Base-by-base conservation (phyloP, 2,797 vertebrate genomes). In the Eospalax fontanierii region DNA sequence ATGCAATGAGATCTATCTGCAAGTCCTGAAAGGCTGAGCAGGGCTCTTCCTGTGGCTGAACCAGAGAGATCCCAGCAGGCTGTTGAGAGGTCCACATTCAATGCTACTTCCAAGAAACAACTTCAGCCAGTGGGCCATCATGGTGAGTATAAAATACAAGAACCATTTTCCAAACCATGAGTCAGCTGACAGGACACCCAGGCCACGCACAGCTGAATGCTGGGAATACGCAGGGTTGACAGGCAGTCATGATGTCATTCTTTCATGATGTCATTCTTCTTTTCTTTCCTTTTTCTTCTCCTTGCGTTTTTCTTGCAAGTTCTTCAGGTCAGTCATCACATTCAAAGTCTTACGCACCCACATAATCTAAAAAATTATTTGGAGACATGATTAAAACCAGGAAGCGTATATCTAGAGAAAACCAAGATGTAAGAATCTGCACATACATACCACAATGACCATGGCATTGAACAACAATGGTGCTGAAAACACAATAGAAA, bases 311-410 rank as follows among this genome's bases (percentile, higher is more conserved):
- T 99, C 98, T 85, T 99, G 99, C 54, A 99, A 81, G 0, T 88
- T 98, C 98, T 99, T 99, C 90, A 99, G 98, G 97, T 99, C 99
- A 4, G 99, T 98, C 99, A 99, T 99, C 57, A 99, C 98, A 16
- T 96, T 98, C 98, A 99, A 98, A 43, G 99, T 99, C 98, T 98
- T 99, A 96, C 98, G 98, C 68, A 99, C 98, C 99, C 99, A 99
- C 96, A 99, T 97, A 46, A 99, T 95, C 99, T 99, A 97, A 24
- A n/a, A 9, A 94, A 96, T 3, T 8, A 22, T 35, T 6, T 7
- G 0, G 16, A 57, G 28, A 19, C 2, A 8, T 0, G 2, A 21
- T 97, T 63, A 97, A 61, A 40, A 61, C 30, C 6, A 50, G 85
- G 1, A 68, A 43, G 57, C 30, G 15, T 3, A 33, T 0, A 66